Conservation (phyloP, 2,797 vertebrate species). For the Sebastes wilsoni region DNA sequence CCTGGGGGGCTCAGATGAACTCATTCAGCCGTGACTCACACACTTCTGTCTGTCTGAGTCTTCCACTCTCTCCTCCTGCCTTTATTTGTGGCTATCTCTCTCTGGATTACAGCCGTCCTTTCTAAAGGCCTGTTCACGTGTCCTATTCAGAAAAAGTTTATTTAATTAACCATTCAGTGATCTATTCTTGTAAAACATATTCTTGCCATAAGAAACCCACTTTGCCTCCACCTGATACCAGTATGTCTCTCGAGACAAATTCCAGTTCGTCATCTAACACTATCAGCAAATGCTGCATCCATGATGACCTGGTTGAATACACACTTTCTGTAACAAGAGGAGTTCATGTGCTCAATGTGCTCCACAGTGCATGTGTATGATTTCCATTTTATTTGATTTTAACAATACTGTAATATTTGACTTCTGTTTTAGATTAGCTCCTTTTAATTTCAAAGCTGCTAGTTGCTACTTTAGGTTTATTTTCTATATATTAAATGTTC, state of each 20-base stretch:
- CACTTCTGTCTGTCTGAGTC: slow-evolving; percentile 35
- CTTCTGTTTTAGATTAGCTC: background rate
- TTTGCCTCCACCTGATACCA: background rate
- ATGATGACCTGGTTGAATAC: too few species aligned
- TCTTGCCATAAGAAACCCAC: background rate
- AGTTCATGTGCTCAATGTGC: too few species aligned
- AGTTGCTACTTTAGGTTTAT: too few species aligned
- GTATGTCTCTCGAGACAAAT: background rate
- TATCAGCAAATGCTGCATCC: too few species aligned
- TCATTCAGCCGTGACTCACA: slow-evolving; percentile 70
- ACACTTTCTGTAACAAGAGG: too few species aligned
- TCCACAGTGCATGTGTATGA: too few species aligned
- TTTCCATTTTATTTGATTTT: too few species aligned
- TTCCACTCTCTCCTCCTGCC: background rate
- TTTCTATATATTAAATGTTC: too few species aligned
- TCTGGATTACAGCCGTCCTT: background rate
- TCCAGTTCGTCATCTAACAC: too few species aligned
- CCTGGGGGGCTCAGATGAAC: slow-evolving; percentile 83
- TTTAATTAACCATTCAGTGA: background rate
- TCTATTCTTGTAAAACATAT: background rate
- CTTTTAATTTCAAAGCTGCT: background rate
- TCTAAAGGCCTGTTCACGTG: background rate
- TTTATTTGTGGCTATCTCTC: slow-evolving; percentile 58
- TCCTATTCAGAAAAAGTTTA: background rate
- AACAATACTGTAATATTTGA: background rate